Conservation (phyloP, 2,797 vertebrate genomes). For the Antrozous pallidus region DNA sequence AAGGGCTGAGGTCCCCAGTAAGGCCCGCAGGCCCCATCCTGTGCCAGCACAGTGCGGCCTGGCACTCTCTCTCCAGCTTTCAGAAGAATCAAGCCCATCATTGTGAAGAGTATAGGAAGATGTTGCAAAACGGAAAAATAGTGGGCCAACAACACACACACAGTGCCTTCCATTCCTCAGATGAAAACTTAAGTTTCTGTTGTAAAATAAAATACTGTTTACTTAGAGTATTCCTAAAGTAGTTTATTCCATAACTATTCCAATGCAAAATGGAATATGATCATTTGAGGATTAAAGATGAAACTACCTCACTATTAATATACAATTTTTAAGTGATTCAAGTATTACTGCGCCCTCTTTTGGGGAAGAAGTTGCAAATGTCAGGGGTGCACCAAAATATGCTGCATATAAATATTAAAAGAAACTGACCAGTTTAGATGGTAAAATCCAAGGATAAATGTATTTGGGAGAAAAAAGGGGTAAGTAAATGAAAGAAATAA, state of each 20-base stretch:
- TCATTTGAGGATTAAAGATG: constrained; percentile 44
- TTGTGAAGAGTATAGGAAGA: constrained; percentile 16
- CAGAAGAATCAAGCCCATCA: constrained; percentile 6
- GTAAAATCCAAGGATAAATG: constrained; percentile 12
- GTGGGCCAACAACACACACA: constrained; percentile 17
- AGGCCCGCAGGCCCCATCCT: not conserved
- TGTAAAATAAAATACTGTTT: constrained; percentile 61
- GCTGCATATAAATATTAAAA: not conserved
- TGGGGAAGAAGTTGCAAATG: not conserved
- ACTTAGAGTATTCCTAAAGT: constrained; percentile 2
- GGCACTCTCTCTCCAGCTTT: not conserved
- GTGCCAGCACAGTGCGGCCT: not conserved
- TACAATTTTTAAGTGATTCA: not conserved
- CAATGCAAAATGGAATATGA: constrained; percentile 37
- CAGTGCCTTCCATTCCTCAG: constrained; percentile 38
- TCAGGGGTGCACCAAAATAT: not conserved
- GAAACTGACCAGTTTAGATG: not conserved
- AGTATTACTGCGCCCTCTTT: not conserved
- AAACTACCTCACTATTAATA: constrained; percentile 1
- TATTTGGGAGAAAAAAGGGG: not conserved
- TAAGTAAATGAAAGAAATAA: not conserved
- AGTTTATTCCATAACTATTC: constrained; percentile 36
- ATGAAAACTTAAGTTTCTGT: constrained; percentile 51
- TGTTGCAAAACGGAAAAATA: constrained; percentile 12
- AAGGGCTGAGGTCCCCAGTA: not conserved